These are phyloP conservation scores for Myoxocephalus aenaeus DNA, from an alignment of 2,797 vertebrate genomes.

Conservation along the genomic window DNA sequence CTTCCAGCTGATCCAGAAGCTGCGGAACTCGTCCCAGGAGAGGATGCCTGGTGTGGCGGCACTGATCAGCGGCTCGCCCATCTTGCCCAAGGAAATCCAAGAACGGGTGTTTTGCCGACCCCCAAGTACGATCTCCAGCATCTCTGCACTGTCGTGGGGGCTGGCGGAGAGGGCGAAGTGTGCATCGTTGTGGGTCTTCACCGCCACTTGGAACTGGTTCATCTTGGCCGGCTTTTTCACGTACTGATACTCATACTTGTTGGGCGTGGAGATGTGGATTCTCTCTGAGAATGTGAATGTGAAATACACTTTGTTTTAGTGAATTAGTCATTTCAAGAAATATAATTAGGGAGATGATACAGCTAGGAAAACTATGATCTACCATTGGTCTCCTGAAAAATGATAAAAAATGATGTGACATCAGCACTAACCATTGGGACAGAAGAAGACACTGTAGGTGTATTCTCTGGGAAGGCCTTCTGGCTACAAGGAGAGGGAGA, in stretches of 20 bases:
- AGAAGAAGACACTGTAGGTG: constrained; percentile 96
- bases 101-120: constrained; percentile 91
- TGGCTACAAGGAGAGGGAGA: constrained; percentile 80
- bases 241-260: constrained; percentile 96
- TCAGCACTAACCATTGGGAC: constrained; percentile 90
- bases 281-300: constrained; percentile 85
- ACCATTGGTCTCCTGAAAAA: neutral
- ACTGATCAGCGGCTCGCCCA: constrained; percentile 89
- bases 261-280: constrained; percentile 96
- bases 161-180: constrained; percentile 90
- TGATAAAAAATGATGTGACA: neutral
- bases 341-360: neutral
- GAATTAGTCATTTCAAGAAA: neutral
- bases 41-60: constrained; percentile 87
- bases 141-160: constrained; percentile 90
- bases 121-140: constrained; percentile 92
- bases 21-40: constrained; percentile 96
- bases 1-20: constrained; percentile 95
- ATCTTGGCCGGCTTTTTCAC: constrained; percentile 90
- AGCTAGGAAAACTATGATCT: neutral
- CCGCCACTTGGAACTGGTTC: constrained; percentile 87
- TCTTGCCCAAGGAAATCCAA: constrained; percentile 92
- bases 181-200: constrained; percentile 93
- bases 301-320: neutral
- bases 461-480: constrained; percentile 92